phyloP scores from a whole-genome alignment of 2,797 vertebrate genomes.

The Galaxias olidus region DNA sequence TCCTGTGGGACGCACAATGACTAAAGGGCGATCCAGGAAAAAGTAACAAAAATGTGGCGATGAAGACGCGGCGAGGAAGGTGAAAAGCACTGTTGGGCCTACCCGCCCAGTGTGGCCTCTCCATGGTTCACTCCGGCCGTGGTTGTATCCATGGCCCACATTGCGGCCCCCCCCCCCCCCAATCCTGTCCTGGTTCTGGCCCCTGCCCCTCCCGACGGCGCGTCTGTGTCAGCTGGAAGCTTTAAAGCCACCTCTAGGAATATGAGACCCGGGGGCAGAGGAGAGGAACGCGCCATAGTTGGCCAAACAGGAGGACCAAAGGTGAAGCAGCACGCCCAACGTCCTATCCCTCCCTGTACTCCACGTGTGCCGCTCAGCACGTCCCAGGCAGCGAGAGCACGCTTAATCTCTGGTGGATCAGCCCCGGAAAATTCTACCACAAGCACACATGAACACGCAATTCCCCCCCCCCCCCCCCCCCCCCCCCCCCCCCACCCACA shows the following conservation, averaged over 20 bases:
- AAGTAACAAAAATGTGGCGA: too few species aligned
- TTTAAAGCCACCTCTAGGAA: too few species aligned
- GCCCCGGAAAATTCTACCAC: too few species aligned
- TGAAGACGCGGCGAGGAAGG: constrained; percentile 13
- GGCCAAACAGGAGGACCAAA: too few species aligned
- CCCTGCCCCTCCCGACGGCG: constrained; percentile 1
- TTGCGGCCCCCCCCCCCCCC: constrained; percentile 56
- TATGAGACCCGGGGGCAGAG: too few species aligned
- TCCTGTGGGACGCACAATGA: too few species aligned
- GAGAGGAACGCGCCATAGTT: too few species aligned
- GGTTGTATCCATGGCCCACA: constrained; percentile 68
- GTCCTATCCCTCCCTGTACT: too few species aligned
- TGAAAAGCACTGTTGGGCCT: constrained; percentile 54
- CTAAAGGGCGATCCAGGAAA: too few species aligned
- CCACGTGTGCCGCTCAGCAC: constrained; percentile 33
- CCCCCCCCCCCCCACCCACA: constrained; percentile 55
- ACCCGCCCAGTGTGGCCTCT: constrained; percentile 46
- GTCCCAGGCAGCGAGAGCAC: not conserved
- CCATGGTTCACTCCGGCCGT: constrained; percentile 52
- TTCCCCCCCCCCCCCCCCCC: constrained; percentile 51
- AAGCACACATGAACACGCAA: constrained; percentile 17
- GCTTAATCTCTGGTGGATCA: too few species aligned
- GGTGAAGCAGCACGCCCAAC: too few species aligned
- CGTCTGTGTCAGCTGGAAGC: too few species aligned
- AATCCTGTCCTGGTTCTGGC: constrained; percentile 48